Base-by-base conservation (phyloP, 2,113 vertebrate species). In the Chionomys nivalis region DNA sequence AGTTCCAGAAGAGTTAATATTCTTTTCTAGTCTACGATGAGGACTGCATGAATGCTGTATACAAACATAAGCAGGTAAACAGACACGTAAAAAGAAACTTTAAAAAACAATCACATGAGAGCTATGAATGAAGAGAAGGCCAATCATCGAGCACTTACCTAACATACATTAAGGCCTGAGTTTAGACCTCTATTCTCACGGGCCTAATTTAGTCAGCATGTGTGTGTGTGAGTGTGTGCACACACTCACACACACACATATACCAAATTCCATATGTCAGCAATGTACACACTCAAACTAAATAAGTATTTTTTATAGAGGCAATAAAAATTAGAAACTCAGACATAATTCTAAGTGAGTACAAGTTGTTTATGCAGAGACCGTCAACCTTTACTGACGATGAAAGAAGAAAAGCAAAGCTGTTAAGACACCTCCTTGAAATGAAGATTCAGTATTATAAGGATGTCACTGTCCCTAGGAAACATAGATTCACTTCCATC, bases 311-410 rank as follows among this genome's bases (percentile, higher is more conserved):
- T 93, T 58, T 72, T 75, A 23, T 65, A n/a, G 55, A 4, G 75
- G 16, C 31, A 90, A 55, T 7, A 49, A 55, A 83, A 85, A 70
- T 55, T 23, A 73, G 28, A 1, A 65, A 87, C 21, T 76, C 33
- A 42, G 19, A 91, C 96, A 89, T 44, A 94, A 68, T 94, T 63
- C 24, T 42, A 94, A 91, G 39, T 65, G 42, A 26, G 2, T 33
- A 1, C 6, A 68, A 61, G 5, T 95, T 8, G 33, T 81, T 92
- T 94, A 55, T 63, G 66, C 31, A 89, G 66, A 89, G 11, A 70
- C 42, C 4, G n/a, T 63, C 52, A 90, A 42, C 14, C 58, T 55
- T 91, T 58, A 78, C 1, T 89, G 24, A 76, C 47, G 42, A 31
- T 52, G 4, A 52, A 23, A 52, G 23, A 47, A 63, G 49, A 72